Base-by-base conservation (phyloP, 1,140 invertebrate genomes). In the Branchinecta lynchi region DNA sequence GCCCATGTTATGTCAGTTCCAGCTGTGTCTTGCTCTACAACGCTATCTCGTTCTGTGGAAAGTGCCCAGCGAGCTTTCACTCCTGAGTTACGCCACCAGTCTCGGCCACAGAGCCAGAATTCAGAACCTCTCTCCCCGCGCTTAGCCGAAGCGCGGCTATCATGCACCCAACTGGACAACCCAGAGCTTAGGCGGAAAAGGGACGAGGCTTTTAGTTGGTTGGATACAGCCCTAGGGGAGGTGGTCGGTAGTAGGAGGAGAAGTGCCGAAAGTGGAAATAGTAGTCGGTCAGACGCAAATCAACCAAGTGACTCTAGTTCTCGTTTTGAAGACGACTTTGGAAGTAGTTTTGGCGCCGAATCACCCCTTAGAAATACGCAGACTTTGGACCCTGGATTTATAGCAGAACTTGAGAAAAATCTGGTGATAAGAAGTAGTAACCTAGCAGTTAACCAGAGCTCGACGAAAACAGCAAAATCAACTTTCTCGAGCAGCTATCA, bases 191-290 rank as follows among this genome's bases (percentile, higher is more conserved):
- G 74, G 17, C 72, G 73, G 68, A 75, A 76, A 46, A 66, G 74
- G 43, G 73, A 74, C 44, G 72, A 74, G 72, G 76, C 76, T 46
- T 77, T 76, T 72, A 70, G 69, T 15, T 77, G 76, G 76, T 46
- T 77, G 7, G 72, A 72, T 66, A 70, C 72, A 17, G 74, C 73
- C 5, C 66, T 76, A 21, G 74, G 70, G 15, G 69, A 73, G 43
- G 51, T 73, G 60, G 67, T 67, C 3, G 66, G 70, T 8, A 65
- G 44, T 12, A 66, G 66, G 45, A 17, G 20, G 44, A 60, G n/a
- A 8, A 66, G 43, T 68, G 72, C 17, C 45, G 73, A 7, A 71
- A 70, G 60, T 70, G 73, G 68, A 70, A 73, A 20, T 71, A 69
- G 67, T 43, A 67, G 45, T 68, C 72, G 45, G 44, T 21, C 45